Evolutionary conservation across 2,797 vertebrate genomes (phyloP).

Genomic region (Cynodonichthys magdalenae): DNA sequence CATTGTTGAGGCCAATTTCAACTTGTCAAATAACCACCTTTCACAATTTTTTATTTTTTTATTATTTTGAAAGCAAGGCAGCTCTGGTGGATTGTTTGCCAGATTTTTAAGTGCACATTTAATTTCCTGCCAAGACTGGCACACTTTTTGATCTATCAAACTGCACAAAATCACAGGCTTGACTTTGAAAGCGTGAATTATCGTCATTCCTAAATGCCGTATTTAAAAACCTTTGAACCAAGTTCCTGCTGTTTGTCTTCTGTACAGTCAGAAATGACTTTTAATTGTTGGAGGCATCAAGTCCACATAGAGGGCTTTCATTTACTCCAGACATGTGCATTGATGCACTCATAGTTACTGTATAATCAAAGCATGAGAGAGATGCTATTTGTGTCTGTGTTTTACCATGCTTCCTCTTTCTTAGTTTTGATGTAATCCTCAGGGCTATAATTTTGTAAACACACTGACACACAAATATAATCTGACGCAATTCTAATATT

Average conservation of each 20-base stretch:
- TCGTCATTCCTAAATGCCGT: slow-evolving; percentile 66
- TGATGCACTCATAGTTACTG: slow-evolving; percentile 30
- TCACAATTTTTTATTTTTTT: slow-evolving; percentile 28
- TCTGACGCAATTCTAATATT: slow-evolving; percentile 55
- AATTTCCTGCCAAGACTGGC: slow-evolving; percentile 26
- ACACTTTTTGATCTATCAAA: slow-evolving; percentile 56
- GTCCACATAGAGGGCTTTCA: slow-evolving; percentile 69
- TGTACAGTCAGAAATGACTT: slow-evolving; percentile 50
- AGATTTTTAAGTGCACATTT: slow-evolving; percentile 40
- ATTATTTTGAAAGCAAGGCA: slow-evolving; percentile 28
- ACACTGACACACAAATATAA: slow-evolving; percentile 53
- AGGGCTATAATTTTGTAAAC: slow-evolving; percentile 44
- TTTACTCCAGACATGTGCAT: slow-evolving; percentile 55
- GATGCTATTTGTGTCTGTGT: slow-evolving; percentile 28
- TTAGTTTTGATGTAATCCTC: slow-evolving; percentile 59
- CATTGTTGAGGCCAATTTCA: slow-evolving; percentile 25
- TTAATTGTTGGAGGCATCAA: slow-evolving; percentile 60
- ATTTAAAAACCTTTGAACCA: slow-evolving; percentile 73
- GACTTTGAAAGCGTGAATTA: slow-evolving; percentile 68
- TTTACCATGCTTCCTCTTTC: slow-evolving; percentile 36
- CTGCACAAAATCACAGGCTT: slow-evolving; percentile 60
- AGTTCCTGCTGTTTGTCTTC: slow-evolving; percentile 49
- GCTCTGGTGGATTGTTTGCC: slow-evolving; percentile 40
- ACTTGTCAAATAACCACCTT: slow-evolving; percentile 43
- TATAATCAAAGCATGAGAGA: slow-evolving; percentile 44